Percentiles rank a stretch among this genome's conserved stretches.
Evolutionary conservation across 2,113 vertebrate species (phyloP).

Genomic region (Pluvianellus socialis): DNA sequence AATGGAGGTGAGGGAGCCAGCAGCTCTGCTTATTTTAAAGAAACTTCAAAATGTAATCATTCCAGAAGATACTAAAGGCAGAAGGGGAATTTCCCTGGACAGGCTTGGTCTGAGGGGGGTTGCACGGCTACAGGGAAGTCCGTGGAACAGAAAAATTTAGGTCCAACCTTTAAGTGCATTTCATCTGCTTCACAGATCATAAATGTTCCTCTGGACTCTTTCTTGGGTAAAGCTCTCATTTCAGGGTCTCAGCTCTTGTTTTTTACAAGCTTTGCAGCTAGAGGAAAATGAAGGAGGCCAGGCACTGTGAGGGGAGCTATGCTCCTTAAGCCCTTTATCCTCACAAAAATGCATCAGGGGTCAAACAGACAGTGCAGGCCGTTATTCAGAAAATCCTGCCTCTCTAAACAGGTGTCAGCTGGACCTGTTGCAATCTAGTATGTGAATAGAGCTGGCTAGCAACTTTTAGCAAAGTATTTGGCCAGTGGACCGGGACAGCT

Average conservation of each 20-base stretch:
- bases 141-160: not conserved
- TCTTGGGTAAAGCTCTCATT: not conserved
- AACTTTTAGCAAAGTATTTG: not conserved
- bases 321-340: not conserved
- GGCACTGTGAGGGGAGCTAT: not conserved
- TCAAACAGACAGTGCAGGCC: not conserved
- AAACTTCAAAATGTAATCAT: not conserved
- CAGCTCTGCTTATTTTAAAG: not conserved
- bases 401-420: not conserved
- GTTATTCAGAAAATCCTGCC: not conserved
- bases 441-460: not conserved
- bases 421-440: not conserved
- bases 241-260: not conserved
- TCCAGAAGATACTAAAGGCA: not conserved
- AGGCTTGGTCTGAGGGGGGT: not conserved
- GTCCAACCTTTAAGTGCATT: not conserved
- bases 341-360: not conserved
- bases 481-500: not conserved
- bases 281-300: not conserved
- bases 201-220: not conserved
- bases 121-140: not conserved
- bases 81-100: not conserved
- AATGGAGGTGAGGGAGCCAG: not conserved
- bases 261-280: not conserved
- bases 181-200: not conserved